Evolutionary conservation across 2,113 vertebrate genomes (phyloP), one percentile per base, ranked within the genome.

Genomic region (Motacilla tschutschensis): DNA sequence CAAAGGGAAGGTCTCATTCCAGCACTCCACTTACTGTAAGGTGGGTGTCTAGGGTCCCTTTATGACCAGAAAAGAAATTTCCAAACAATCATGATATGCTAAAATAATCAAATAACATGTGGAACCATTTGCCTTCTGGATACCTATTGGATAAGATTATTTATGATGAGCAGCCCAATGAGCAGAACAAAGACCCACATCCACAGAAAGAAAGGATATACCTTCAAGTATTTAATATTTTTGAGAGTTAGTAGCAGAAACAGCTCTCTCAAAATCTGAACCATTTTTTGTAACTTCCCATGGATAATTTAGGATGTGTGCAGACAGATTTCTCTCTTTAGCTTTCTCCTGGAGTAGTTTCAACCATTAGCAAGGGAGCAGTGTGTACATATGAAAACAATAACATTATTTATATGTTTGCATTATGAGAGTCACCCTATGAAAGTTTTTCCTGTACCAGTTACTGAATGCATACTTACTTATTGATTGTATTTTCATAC

Each of bases 401-500:
- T 21, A 88, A 47, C 10, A 25, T 54, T 41, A 59, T 22, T 43
- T 48, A 65, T 8, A 58, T 18, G 8, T 17, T 33, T 51, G 38
- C 40, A 58, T 64, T 82, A 70, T 33, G 47, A 78, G 31, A 59
- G 28, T 22, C 29, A 59, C 9, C 4, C 55, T 25, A 12, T 11
- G 15, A 31, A 87, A 18, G 10, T 15, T 71, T 84, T 47, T 33
- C 9, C 44, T 44, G 29, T 17, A 46, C 3, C 28, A 60, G 31
- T 57, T 43, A 59, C 43, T 6, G 31, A 87, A 35, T 24, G 8
- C 41, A 79, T 41, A 97, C 99, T 98, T 92, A 99, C 99, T 98
- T 99, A 87, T 83, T 95, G 79, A 99, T 98, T 94, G 98, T 98
- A 85, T 98, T 97, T 81, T 99, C 99, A 92, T 99, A 99, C 1